Evolutionary conservation across 2,113 vertebrate genomes (phyloP), one percentile per base, ranked within the genome.

Genomic region (Pogonocichla stellata): DNA sequence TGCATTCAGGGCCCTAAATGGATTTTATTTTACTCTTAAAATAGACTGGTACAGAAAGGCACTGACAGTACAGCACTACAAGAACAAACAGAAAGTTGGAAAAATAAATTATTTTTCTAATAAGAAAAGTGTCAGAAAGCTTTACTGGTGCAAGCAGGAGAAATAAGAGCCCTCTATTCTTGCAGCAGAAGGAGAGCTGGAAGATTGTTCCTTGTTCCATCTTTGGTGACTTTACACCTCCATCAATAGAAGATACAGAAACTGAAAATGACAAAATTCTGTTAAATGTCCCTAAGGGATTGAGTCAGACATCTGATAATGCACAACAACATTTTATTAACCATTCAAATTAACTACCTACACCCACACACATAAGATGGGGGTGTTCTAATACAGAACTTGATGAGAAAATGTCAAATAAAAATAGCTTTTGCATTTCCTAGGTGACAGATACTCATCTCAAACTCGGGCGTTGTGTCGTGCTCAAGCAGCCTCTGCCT

Each of bases 21-120:
- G 80, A 95, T 58, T 70, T 92, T 54, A 66, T 69, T 89, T 84
- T 50, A 73, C 18, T 84, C 80, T 86, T 89, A 89, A 89, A 93
- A 89, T 53, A 94, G 72, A 78, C 10, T 8, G 4, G 34, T 45
- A 81, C 23, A 86, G 69, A 91, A 84, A 36, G 47, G 16, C 45
- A 83, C 25, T 38, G 72, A 36, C 58, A 29, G 19, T 8, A 86
- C 42, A 60, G 22, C 43, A 71, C 16, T 1, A 9, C 24, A 23
- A 84, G 60, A 91, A 74, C 34, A 88, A 92, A 50, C 4, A 77
- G 31, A 36, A 86, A 60, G 42, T 14, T 66, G 60, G n/a, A 66
- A 86, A 94, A 89, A 5, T 9, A 38, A 51, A 7, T 14, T 38
- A 0, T 50, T 84, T 71, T 79, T 67, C 42, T 43, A 84, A 54